Evolutionary conservation across 1,140 invertebrate genomes (phyloP).

Genomic region (Drosophila burlai): DNA sequence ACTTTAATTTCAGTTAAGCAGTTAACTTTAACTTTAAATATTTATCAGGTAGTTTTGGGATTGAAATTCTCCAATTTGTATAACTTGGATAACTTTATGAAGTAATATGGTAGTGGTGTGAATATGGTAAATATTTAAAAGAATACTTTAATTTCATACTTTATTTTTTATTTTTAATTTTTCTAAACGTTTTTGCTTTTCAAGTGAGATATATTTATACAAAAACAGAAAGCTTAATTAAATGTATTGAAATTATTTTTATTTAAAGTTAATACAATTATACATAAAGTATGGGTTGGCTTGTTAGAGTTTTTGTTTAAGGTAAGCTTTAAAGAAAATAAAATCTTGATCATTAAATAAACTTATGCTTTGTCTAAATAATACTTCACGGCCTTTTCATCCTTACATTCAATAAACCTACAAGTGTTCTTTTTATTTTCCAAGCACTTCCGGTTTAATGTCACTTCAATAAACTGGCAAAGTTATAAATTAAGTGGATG

Average conservation of each 20-base stretch:
- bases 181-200: background rate
- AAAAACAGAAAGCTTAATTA: background rate
- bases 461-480: conserved; percentile 19
- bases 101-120: too few species aligned
- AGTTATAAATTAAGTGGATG: conserved; percentile 21
- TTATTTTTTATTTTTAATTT: too few species aligned
- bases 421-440: conserved; percentile 18
- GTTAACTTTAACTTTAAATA: background rate
- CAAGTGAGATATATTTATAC: background rate
- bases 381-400: conserved; percentile 9
- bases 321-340: background rate
- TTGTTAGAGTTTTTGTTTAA: background rate
- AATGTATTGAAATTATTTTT: too few species aligned
- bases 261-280: too few species aligned
- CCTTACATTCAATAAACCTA: conserved; percentile 35
- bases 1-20: background rate
- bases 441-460: conserved; percentile 22
- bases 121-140: too few species aligned
- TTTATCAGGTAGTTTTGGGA: too few species aligned
- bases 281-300: too few species aligned
- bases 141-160: too few species aligned
- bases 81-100: too few species aligned
- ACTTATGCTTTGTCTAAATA: background rate
- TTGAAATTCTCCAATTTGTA: too few species aligned
- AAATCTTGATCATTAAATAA: background rate